Conservation (phyloP, 2,113 vertebrate species). For the Archocentrus centrarchus region DNA sequence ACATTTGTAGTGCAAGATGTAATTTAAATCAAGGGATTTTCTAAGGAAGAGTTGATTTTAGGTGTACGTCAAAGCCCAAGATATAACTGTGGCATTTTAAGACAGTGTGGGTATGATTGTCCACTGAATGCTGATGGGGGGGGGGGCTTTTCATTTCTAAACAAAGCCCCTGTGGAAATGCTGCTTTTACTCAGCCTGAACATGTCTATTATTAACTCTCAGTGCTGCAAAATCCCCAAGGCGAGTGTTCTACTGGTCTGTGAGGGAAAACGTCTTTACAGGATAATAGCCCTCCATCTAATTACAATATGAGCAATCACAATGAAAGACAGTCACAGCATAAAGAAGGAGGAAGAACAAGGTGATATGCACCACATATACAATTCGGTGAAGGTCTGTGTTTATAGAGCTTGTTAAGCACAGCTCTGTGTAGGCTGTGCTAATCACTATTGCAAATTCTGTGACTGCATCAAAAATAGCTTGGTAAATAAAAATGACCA, state of each 20-base stretch:
- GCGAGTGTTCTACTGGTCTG: conserved; percentile 77
- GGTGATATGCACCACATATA: conserved; percentile 1
- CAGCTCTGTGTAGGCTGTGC: conserved; percentile 50
- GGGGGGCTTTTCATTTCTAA: conserved; percentile 73
- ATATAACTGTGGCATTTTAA: conserved; percentile 6
- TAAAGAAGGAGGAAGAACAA: not conserved
- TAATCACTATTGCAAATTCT: conserved; percentile 31
- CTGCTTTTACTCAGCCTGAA: conserved; percentile 85
- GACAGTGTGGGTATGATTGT: conserved; percentile 20
- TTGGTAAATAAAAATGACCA: conserved; percentile 31
- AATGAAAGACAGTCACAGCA: conserved; percentile 42
- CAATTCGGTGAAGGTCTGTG: not conserved
- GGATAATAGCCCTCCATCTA: conserved; percentile 83
- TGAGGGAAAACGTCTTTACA: conserved; percentile 86
- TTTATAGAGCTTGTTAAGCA: conserved; percentile 16
- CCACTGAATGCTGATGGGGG: conserved; percentile 24
- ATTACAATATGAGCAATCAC: conserved; percentile 80
- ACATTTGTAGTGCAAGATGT: not conserved
- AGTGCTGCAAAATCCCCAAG: conserved; percentile 78
- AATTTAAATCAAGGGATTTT: not conserved
- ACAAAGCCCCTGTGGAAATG: conserved; percentile 80
- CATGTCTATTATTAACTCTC: conserved; percentile 88
- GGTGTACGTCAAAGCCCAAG: not conserved
- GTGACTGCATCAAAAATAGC: conserved; percentile 17
- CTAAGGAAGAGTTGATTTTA: not conserved